Evolutionary conservation across 1,140 invertebrate species (phyloP), one percentile per base, ranked within the genome.

Genomic region (Spodoptera litura): DNA sequence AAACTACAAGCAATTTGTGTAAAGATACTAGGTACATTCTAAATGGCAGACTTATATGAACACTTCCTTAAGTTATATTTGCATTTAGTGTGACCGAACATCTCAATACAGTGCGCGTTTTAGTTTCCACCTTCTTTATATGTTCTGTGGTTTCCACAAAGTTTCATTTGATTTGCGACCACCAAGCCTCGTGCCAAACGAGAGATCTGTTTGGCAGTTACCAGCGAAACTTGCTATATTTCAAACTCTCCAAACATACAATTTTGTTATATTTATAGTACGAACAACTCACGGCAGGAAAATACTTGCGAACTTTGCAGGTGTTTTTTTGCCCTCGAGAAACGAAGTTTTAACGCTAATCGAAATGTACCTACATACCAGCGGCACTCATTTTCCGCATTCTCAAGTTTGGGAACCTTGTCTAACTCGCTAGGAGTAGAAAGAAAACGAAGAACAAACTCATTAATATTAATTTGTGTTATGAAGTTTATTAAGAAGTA

Each of bases 111-210:
- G 31, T 56, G 27, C 68, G 52, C 52, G 52, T 71, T 71, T 71
- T 71, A 56, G 27, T 56, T 71, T 70, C 38, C 52, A 11, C 52
- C n/a, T n/a, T n/a, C n/a, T n/a, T n/a, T n/a, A n/a, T n/a, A n/a
- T n/a, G n/a, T n/a, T n/a, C n/a, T n/a, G n/a, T n/a, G n/a, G n/a
- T n/a, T n/a, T n/a, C 38, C 52, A 11, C 52, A 56, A 71, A 71
- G 53, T 56, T 71, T 56, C 68, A 56, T 71, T 71, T 71, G 68
- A 71, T 71, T 71, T 71, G 68, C 68, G 44, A 71, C 52, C 68
- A 12, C 13, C 53, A 31, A 27, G 68, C 52, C 49, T 15, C 25
- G 66, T 35, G 66, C 66, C 66, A 70, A 68, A n/a, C 25, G 13
- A 56, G 52, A 56, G 53, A 71, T 55, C 68, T 31, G 66, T 70